Percentiles rank a stretch among this genome's conserved stretches.
Evolutionary conservation across 1,140 invertebrate species (phyloP).

Genomic region (Eciton burchellii): DNA sequence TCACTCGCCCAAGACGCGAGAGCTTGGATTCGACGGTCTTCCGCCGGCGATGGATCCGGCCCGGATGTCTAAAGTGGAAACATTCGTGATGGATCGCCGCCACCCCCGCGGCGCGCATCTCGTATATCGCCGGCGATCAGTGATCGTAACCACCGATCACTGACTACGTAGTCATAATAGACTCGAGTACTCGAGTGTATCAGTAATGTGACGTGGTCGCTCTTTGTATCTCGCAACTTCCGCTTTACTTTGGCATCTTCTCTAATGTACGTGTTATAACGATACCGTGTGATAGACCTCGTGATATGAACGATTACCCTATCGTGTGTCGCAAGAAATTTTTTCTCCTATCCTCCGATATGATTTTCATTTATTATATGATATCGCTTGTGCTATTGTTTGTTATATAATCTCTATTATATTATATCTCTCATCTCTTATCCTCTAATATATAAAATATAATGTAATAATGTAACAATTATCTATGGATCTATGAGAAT

Average conservation of each 20-base stretch:
- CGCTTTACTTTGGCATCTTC: neutral
- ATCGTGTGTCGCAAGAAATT: no score
- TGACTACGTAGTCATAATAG: neutral
- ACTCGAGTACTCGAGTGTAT: neutral
- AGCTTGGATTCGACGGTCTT: constrained; percentile 33
- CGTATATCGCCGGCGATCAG: neutral
- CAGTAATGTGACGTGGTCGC: neutral
- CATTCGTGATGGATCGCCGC: constrained; percentile 31
- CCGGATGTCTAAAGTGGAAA: constrained; percentile 39
- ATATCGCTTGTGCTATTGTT: no score
- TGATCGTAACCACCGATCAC: constrained; percentile 11
- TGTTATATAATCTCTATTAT: no score
- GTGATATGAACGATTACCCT: no score
- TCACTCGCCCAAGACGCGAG: neutral
- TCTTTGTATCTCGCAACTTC: neutral
- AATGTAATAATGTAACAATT: no score
- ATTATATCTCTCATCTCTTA: no score
- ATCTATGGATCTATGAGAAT: no score
- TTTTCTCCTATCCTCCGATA: no score
- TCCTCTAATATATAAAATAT: no score
- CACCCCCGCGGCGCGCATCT: neutral
- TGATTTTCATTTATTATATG: no score
- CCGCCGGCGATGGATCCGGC: neutral
- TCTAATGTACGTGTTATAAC: no score
- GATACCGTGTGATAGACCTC: no score